These are phyloP conservation scores for Armadillidium nasatum DNA, from an alignment of 1,140 invertebrate species.

Conservation along the genomic window DNA sequence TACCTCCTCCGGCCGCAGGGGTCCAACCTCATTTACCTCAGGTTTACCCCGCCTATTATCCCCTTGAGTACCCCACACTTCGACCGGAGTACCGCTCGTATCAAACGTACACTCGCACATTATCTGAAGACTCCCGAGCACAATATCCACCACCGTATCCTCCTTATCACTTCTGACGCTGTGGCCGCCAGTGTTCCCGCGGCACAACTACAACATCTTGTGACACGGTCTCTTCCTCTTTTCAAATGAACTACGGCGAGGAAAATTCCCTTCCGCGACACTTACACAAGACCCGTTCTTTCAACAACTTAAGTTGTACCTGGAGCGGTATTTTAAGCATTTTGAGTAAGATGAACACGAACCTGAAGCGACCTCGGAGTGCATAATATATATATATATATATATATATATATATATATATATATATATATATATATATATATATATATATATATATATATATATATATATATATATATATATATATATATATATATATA, in stretches of 20 bases:
- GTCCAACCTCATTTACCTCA: slow-evolving; percentile 38
- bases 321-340: neutral
- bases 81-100: slow-evolving; percentile 42
- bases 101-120: slow-evolving; percentile 34
- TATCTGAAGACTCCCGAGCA: slow-evolving; percentile 38
- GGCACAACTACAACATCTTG: slow-evolving; percentile 21
- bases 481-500: no score
- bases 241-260: neutral
- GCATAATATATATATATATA: slow-evolving; percentile 9
- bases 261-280: neutral
- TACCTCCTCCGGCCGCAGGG: slow-evolving; percentile 37
- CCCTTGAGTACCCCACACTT: slow-evolving; percentile 43
- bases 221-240: neutral
- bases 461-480: no score
- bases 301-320: neutral
- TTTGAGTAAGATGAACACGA: neutral
- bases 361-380: neutral
- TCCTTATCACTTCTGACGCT: slow-evolving; percentile 45
- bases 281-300: neutral
- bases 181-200: slow-evolving; percentile 45
- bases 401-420: slow-evolving; percentile 12
- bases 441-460: no score
- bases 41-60: slow-evolving; percentile 44
- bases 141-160: slow-evolving; percentile 44
- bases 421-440: slow-evolving; percentile 19